Evolutionary conservation across 1,140 invertebrate species (phyloP), one percentile per base, ranked within the genome.

Genomic region (Melitaea cinxia): DNA sequence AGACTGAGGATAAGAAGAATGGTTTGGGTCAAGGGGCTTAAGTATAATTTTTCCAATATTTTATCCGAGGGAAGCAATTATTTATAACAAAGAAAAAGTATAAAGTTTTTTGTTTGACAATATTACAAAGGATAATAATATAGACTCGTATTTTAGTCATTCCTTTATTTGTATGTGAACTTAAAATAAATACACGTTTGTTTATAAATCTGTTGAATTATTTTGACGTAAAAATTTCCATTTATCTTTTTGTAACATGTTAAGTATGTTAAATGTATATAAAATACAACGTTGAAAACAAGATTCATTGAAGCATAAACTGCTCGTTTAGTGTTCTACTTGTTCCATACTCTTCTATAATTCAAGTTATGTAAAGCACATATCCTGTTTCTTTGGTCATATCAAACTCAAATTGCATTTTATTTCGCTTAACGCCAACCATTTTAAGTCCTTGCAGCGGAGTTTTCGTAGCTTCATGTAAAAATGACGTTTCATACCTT

Each of bases 401-500:
- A 53, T 33, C 26, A 5, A 53, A 33, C 28, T 53, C 15, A 53
- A 53, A 53, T 55, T 63, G 60, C 37, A 63, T 63, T 54, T 47
- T 54, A 45, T 63, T 60, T 55, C 24, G 21, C 35, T 30, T 15
- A 19, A 45, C 42, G 17, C 19, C 17, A 35, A 42, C 26, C n/a
- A 47, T 5, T 23, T 28, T 45, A 63, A 63, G 60, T 54, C 37
- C 45, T 50, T 45, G 57, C 17, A 26, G n/a, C 15, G 45, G 12
- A 53, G 52, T 63, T 55, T 63, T 63, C 52, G 39, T 10, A 52
- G 50, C 37, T 55, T 50, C 50, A 54, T 63, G 55, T 63, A 63
- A 47, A 63, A 54, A 37, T 42, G 14, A 26, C 33, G 30, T 4
- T 19, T 60, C 21, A 52, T 35, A 45, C 1, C n/a, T 53, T 33